phyloP scores from a whole-genome alignment of 2,888 invertebrate genomes.

The Pelosia muscerda region DNA sequence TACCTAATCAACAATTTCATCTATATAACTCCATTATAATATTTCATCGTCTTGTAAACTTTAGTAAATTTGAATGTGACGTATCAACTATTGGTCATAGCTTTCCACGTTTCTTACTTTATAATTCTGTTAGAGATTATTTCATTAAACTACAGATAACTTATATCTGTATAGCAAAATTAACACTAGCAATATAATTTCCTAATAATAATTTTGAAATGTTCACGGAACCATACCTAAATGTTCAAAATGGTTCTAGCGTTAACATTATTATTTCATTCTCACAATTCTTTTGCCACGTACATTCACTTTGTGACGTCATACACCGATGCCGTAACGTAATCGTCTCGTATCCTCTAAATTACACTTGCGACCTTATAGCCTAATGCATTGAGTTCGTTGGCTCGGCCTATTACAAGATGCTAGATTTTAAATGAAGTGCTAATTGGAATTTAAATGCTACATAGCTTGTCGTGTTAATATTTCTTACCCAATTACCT shows the following conservation, averaged over 20 bases:
- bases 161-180: neutral
- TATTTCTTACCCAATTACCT: constrained; percentile 21
- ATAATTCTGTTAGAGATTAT: neutral
- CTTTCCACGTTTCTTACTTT: neutral
- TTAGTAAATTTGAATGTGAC: neutral
- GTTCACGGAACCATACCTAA: neutral
- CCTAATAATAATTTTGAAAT: constrained; percentile 7
- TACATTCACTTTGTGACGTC: constrained; percentile 34
- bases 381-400: constrained; percentile 50
- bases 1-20: too few species aligned
- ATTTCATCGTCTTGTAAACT: neutral
- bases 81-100: neutral
- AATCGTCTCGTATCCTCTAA: constrained; percentile 62
- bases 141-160: neutral
- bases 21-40: neutral
- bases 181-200: neutral
- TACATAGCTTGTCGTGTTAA: constrained; percentile 20
- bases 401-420: constrained; percentile 55
- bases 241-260: constrained; percentile 4
- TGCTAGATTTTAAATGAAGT: constrained; percentile 51
- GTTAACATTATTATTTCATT: constrained; percentile 1
- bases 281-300: constrained; percentile 32
- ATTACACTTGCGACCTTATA: constrained; percentile 77
- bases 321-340: constrained; percentile 57
- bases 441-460: constrained; percentile 35